Evolutionary conservation across 2,113 vertebrate species (phyloP).

Genomic region (Hyperoodon ampullatus): DNA sequence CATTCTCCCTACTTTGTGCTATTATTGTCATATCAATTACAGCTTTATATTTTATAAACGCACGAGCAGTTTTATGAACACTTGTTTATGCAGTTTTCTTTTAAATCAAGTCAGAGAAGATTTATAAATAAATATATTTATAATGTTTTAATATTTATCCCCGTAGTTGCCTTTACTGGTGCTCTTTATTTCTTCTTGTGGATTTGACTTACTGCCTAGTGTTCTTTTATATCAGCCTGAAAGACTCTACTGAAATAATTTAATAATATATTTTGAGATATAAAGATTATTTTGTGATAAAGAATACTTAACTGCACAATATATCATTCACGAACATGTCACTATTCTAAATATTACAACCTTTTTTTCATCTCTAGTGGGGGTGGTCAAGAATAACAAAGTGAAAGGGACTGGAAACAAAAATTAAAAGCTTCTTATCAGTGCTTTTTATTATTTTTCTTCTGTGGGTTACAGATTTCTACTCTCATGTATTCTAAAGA

Average conservation of each 20-base stretch:
- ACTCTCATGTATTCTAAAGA: background rate
- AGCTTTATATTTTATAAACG: background rate
- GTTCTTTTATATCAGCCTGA: background rate
- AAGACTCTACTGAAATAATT: background rate
- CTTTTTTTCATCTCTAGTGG: background rate
- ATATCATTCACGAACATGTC: background rate
- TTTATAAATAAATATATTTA: background rate
- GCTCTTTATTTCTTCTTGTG: background rate
- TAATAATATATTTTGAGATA: conserved; percentile 1
- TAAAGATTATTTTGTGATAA: background rate
- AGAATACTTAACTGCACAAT: background rate
- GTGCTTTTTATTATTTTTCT: background rate
- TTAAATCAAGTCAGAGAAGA: background rate
- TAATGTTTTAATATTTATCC: background rate
- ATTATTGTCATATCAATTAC: background rate
- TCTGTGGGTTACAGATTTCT: background rate
- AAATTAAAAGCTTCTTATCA: background rate
- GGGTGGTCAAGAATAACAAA: background rate
- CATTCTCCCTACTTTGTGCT: background rate
- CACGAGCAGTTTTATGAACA: background rate
- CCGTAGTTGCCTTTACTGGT: background rate
- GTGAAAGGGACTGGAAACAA: background rate
- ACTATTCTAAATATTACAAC: background rate
- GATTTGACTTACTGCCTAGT: background rate
- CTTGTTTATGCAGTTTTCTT: background rate